These are phyloP conservation scores for Pygmarrhopalites habei DNA, from an alignment of 1,140 invertebrate species.

Conservation along the genomic window DNA sequence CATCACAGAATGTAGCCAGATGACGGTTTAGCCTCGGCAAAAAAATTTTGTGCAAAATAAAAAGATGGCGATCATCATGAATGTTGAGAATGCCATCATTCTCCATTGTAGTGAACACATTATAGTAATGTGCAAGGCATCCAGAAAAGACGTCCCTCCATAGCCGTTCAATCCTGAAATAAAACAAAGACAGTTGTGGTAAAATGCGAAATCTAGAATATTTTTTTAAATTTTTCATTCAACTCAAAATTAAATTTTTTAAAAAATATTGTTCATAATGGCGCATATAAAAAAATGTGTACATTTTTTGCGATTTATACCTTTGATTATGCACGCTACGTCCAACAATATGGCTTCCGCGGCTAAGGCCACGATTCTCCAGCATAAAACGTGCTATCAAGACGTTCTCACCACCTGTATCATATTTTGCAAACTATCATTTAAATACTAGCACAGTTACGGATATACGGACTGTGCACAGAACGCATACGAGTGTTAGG, in stretches of 20 bases:
- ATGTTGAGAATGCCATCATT: conserved; percentile 8
- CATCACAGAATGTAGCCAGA: conserved; percentile 5
- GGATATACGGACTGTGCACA: too few species aligned
- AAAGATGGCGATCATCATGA: conserved; percentile 5
- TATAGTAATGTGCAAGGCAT: conserved; percentile 1
- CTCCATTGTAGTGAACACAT: conserved; percentile 1
- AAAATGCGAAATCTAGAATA: background rate
- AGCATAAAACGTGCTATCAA: conserved; percentile 11
- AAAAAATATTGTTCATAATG: too few species aligned
- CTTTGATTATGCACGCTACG: conserved; percentile 15
- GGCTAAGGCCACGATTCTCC: background rate
- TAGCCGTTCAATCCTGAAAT: conserved; percentile 28
- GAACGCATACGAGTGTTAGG: too few species aligned
- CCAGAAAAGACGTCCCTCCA: conserved; percentile 18
- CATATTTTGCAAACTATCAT: too few species aligned
- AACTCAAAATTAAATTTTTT: background rate
- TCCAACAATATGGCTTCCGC: background rate
- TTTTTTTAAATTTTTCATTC: background rate
- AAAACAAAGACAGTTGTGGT: too few species aligned
- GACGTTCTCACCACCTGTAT: conserved; percentile 12
- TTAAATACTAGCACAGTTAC: too few species aligned
- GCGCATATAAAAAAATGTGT: too few species aligned
- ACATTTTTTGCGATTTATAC: too few species aligned
- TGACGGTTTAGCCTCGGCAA: conserved; percentile 17
- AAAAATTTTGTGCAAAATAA: conserved; percentile 17